Evolutionary conservation across 2,888 invertebrate species (phyloP).

Genomic region (Aradus depressus): DNA sequence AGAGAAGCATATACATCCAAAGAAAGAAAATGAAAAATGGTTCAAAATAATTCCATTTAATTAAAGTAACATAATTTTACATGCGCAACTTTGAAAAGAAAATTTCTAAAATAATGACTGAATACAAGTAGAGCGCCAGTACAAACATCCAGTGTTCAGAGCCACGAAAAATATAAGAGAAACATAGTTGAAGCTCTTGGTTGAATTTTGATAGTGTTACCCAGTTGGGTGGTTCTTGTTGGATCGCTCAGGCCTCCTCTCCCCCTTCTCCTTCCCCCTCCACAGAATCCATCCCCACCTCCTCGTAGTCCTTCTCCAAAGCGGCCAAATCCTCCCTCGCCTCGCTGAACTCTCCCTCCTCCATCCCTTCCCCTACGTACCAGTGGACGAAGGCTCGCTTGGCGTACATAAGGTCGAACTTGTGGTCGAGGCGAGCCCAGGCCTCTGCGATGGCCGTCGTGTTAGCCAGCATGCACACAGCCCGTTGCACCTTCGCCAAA

Average conservation of each 20-base stretch:
- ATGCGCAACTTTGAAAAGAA: not conserved
- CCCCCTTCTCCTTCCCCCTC: slow-evolving; percentile 72
- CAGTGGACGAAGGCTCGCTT: slow-evolving; percentile 59
- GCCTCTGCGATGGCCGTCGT: slow-evolving; percentile 57
- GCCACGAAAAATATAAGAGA: no score
- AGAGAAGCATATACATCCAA: no score
- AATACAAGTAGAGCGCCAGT: not conserved
- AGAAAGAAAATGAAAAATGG: no score
- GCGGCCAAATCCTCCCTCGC: slow-evolving; percentile 50
- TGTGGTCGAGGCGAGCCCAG: slow-evolving; percentile 54
- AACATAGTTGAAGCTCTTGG: no score
- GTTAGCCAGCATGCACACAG: slow-evolving; percentile 57
- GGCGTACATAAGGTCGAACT: slow-evolving; percentile 57
- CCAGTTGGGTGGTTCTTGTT: no score
- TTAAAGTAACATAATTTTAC: not conserved
- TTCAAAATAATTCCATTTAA: no score
- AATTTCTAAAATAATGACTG: slow-evolving; percentile 1
- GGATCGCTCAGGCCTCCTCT: slow-evolving; percentile 59
- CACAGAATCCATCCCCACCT: slow-evolving; percentile 76
- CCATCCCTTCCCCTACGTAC: slow-evolving; percentile 75
- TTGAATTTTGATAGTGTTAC: no score
- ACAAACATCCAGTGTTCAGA: not conserved
- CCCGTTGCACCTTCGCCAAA: slow-evolving; percentile 49
- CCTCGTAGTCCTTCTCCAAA: slow-evolving; percentile 77
- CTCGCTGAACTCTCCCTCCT: slow-evolving; percentile 57